Evolutionary conservation across 2,113 vertebrate genomes (phyloP), one percentile per base, ranked within the genome.

Genomic region (Gavia stellata): DNA sequence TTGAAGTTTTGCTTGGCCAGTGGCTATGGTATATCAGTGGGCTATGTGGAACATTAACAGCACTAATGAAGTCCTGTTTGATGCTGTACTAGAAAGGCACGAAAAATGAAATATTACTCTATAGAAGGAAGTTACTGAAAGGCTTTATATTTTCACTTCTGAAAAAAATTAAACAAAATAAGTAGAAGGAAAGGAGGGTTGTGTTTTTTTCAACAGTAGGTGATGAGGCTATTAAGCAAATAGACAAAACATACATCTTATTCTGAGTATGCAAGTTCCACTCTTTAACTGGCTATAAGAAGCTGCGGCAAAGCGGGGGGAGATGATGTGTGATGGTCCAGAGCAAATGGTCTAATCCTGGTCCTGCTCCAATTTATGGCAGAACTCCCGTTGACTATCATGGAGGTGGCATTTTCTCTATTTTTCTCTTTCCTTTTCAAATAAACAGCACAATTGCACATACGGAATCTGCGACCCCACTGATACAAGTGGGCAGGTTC

Each of bases 1-100:
- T 87, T 95, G 90, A 97, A 90, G 91, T 93, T 94, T 94, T 94
- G 44, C 95, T 93, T 97, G 85, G 86, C 79, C 86, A 94, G 84
- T 92, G 77, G 90, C 75, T 94, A 84, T 86, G 81, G 66, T 70
- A 5, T 91, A 82, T 82, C 92, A 90, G 83, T 59, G 78, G 55
- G 29, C 56, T 89, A 55, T 86, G 82, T 81, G 81, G 67, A 92
- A 88, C 67, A 96, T 82, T 85, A 94, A 70, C 38, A 75, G 49
- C 8, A 19, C 81, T 94, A 94, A 96, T 86, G 81, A 97, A 92
- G 59, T 78, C 72, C 63, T 92, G 65, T 91, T 86, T 94, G 80
- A 95, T 75, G 55, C 40, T 81, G n/a, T 55, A 91, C 59, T 55
- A 88, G 40, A 89, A 95, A 93, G 58, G 80, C 42, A 95, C 14